These are phyloP conservation scores for Chloroceryle amazona DNA, from an alignment of 2,797 vertebrate species.

Conservation along the genomic window DNA sequence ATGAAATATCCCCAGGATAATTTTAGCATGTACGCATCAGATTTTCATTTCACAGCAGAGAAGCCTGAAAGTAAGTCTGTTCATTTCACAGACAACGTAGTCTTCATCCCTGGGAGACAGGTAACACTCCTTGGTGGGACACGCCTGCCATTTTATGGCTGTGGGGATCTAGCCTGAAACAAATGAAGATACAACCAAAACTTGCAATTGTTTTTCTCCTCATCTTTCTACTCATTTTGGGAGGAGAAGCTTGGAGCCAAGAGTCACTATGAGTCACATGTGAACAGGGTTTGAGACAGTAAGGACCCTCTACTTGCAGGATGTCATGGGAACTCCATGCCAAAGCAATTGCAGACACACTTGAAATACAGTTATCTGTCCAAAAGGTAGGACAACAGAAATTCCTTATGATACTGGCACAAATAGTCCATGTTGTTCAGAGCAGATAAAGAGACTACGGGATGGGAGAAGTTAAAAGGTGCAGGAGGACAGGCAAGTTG, in stretches of 20 bases:
- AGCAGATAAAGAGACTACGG: not conserved
- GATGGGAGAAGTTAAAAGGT: not conserved
- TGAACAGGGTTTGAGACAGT: not conserved
- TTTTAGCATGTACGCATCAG: not conserved
- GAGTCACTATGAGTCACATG: not conserved
- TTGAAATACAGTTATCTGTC: not conserved
- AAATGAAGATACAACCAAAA: not conserved
- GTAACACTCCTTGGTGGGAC: not conserved
- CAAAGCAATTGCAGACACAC: not conserved
- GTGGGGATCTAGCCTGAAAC: not conserved
- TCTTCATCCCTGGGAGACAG: not conserved
- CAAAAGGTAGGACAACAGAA: not conserved
- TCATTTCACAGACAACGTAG: not conserved
- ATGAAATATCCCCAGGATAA: slow-evolving; percentile 23
- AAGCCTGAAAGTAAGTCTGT: slow-evolving; percentile 32
- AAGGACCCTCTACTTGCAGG: not conserved
- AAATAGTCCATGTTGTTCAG: not conserved
- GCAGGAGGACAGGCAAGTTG: rapidly evolving
- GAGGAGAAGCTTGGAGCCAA: not conserved
- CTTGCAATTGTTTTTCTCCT: not conserved
- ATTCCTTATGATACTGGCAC: not conserved
- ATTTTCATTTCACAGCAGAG: slow-evolving; percentile 14
- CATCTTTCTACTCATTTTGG: not conserved
- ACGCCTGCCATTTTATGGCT: not conserved
- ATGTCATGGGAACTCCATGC: not conserved